Base-by-base conservation (phyloP, 2,113 vertebrate species). In the Brienomyrus longianalis region DNA sequence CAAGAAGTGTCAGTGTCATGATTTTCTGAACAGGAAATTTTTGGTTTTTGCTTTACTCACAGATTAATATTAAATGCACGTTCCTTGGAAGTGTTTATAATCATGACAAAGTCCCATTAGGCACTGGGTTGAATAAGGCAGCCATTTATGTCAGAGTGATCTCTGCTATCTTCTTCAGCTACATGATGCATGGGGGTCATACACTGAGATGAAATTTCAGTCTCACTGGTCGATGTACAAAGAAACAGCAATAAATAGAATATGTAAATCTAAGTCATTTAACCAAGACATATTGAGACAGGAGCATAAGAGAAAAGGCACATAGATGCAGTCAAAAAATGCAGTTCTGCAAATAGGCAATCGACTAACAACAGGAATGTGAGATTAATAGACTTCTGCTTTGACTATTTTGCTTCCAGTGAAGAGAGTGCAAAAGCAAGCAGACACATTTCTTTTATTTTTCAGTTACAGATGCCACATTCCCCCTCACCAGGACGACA, bases 381-480 rank as follows among this genome's bases (percentile, higher is more conserved):
- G 56, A 0, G 23, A n/a, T 62, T 9, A n/a, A 62, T n/a, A 2
- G 56, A 59, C 56, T 8, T 59, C 56, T 59, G 19, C 56, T 62
- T 62, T 62, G 56, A 62, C 23, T n/a, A 59, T n/a, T 62, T n/a
- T n/a, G 56, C 56, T 62, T 10, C 56, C 56, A n/a, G 31, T 39
- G 11, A 3, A 80, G 35, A 35, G 70, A 80, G 35, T 80, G 74
- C 3, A 39, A 84, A 84, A 83, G 21, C 39, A 45, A 23, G 45
- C 45, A 51, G 5, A 62, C 9, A 5, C 77, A 43, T 50, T 19
- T 86, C 23, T 90, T 23, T 92, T 89, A 91, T 77, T 31, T 90
- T 90, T 13, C 89, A 96, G 95, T 87, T 66, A 94, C 94, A 39
- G 91, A 87, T 17, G 52, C 91, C 86, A 89, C 84, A 19, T 88